These are phyloP conservation scores for Herminia tarsipennalis DNA, from an alignment of 2,888 invertebrate genomes.

Conservation along the genomic window DNA sequence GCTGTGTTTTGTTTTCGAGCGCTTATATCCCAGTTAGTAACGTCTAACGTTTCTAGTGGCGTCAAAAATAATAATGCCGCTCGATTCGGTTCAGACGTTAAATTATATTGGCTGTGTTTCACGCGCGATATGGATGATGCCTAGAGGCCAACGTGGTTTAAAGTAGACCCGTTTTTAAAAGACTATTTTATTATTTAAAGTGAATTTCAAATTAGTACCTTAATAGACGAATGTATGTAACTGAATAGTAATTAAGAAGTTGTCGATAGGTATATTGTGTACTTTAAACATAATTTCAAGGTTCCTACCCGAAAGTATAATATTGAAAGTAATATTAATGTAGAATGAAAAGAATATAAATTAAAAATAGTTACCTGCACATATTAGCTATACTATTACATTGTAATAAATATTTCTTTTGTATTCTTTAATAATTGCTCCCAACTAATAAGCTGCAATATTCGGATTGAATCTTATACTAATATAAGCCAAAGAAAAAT, in stretches of 20 bases:
- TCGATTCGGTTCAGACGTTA: no score
- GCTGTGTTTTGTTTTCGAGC: conserved; percentile 17
- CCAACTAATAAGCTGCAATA: conserved; percentile 4
- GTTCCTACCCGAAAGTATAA: conserved; percentile 80
- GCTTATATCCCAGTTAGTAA: no score
- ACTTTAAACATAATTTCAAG: conserved; percentile 66
- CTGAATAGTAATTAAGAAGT: conserved; percentile 47
- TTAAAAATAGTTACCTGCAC: conserved; percentile 70
- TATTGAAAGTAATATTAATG: conserved; percentile 59
- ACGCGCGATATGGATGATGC: neutral
- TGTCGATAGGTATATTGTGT: conserved; percentile 52
- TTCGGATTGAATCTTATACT: conserved; percentile 8
- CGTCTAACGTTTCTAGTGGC: no score
- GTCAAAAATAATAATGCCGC: no score
- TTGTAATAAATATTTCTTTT: conserved; percentile 3
- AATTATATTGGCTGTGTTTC: conserved; percentile 5
- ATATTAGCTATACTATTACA: conserved; percentile 24
- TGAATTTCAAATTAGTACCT: conserved; percentile 59
- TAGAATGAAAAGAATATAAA: conserved; percentile 57
- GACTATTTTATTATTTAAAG: conserved; percentile 46
- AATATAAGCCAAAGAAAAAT: conserved; percentile 37
- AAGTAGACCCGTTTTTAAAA: conserved; percentile 21
- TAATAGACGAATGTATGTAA: conserved; percentile 59
- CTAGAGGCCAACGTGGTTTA: neutral
- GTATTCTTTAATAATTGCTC: conserved; percentile 2